These are phyloP conservation scores for Pardosa pseudoannulata DNA, from an alignment of 2,888 invertebrate genomes.

Conservation along the genomic window DNA sequence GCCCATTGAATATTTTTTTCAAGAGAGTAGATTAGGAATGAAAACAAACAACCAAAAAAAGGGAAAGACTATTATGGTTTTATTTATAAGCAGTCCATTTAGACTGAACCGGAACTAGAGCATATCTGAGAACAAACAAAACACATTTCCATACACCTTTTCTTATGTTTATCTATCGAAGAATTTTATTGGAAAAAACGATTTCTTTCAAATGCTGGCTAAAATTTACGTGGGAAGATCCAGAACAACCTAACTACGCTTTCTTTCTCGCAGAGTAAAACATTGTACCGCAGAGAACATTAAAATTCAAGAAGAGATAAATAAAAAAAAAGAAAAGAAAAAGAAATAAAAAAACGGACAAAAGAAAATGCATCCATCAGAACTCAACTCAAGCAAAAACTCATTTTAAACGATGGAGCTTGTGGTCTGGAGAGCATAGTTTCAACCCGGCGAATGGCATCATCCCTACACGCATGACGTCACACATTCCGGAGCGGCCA, in stretches of 20 bases:
- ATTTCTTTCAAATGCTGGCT: background rate
- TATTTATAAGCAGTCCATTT: too few species aligned
- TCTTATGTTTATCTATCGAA: background rate
- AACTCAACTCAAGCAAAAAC: slow-evolving; percentile 61
- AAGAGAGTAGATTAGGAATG: too few species aligned
- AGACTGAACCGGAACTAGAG: too few species aligned
- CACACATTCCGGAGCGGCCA: slow-evolving; percentile 46
- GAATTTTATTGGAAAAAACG: background rate
- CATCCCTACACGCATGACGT: slow-evolving; percentile 68
- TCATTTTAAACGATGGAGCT: slow-evolving; percentile 42
- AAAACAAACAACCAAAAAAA: too few species aligned
- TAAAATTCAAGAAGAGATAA: slow-evolving; percentile 47
- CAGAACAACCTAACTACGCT: background rate
- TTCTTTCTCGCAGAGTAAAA: background rate
- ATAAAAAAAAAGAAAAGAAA: too few species aligned
- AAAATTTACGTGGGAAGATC: background rate
- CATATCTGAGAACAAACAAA: background rate
- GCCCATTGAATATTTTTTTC: too few species aligned
- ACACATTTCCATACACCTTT: background rate
- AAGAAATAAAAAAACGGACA: slow-evolving; percentile 10
- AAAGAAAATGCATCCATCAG: slow-evolving; percentile 60
- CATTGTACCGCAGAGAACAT: slow-evolving; percentile 37
- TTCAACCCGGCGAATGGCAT: slow-evolving; percentile 60
- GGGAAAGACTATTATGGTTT: too few species aligned
- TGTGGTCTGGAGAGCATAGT: slow-evolving; percentile 44